Conservation (phyloP, 2,888 invertebrate genomes). For the Macropis europaea region DNA sequence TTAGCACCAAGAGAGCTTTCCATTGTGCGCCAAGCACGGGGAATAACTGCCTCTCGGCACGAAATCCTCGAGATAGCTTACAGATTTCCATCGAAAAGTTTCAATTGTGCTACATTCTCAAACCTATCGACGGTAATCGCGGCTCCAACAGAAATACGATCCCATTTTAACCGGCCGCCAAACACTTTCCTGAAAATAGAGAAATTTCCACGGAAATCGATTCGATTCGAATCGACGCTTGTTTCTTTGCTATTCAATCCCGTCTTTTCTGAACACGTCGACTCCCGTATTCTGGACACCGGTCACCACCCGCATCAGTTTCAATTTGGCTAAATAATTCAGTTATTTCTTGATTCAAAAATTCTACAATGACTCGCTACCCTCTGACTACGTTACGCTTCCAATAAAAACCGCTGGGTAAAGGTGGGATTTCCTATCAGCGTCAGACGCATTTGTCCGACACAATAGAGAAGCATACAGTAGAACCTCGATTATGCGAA, state of each 20-base stretch:
- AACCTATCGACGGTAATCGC: constrained; percentile 50
- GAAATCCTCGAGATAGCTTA: constrained; percentile 71
- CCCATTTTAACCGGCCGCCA: constrained; percentile 27
- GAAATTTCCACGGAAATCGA: constrained; percentile 2
- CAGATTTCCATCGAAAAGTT: constrained; percentile 74
- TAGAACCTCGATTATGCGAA: no score
- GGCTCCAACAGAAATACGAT: constrained; percentile 37
- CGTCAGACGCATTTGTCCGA: no score
- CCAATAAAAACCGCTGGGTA: no score
- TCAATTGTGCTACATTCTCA: constrained; percentile 72
- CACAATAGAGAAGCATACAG: no score
- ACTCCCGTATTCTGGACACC: background rate
- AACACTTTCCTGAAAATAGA: constrained; percentile 24
- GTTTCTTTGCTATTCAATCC: background rate
- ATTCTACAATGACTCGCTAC: no score
- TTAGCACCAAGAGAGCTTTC: constrained; percentile 68
- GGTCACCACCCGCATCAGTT: no score
- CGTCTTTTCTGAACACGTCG: background rate
- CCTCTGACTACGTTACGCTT: no score
- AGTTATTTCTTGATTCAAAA: no score
- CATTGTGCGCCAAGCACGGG: constrained; percentile 47
- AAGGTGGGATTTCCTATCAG: no score
- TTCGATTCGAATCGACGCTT: background rate
- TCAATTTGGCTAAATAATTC: no score
- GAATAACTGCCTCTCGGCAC: constrained; percentile 69